phyloP scores from a whole-genome alignment of 2,113 vertebrate genomes.

The Hypocryptadius cinnamomeus region DNA sequence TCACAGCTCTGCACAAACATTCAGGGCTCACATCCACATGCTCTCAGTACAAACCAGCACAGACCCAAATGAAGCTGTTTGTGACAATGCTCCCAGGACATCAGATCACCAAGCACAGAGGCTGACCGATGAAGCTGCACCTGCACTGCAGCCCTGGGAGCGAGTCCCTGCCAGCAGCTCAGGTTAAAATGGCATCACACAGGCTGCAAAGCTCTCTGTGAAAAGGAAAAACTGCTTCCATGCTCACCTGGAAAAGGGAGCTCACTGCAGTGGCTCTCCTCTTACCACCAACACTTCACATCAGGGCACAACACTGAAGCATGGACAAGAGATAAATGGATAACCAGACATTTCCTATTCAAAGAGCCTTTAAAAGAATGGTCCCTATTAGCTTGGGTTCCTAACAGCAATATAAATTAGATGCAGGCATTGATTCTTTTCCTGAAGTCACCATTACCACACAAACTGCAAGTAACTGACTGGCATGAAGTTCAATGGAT shows the following conservation, averaged over 20 bases:
- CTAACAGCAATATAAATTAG: not conserved
- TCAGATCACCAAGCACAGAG: not conserved
- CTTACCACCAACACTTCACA: not conserved
- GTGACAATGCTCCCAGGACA: not conserved
- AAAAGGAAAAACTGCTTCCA: not conserved
- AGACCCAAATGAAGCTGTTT: not conserved
- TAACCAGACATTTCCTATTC: not conserved
- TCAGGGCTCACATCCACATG: not conserved
- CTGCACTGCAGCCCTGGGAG: not conserved
- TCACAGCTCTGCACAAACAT: not conserved
- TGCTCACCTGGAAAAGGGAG: not conserved
- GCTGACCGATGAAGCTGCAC: not conserved
- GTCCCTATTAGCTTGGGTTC: not conserved
- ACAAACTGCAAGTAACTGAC: not conserved
- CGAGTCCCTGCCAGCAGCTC: not conserved
- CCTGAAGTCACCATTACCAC: not conserved
- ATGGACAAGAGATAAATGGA: not conserved
- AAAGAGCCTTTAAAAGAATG: not conserved
- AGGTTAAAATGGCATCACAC: not conserved
- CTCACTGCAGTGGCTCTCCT: not conserved
- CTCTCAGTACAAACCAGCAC: not conserved
- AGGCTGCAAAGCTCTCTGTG: not conserved
- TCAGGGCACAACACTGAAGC: not conserved
- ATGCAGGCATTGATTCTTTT: not conserved
- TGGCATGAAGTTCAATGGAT: not conserved